Percentiles rank a stretch among this genome's conserved stretches.
Conservation (phyloP, 2,113 vertebrate species). For the Clinocottus analis region DNA sequence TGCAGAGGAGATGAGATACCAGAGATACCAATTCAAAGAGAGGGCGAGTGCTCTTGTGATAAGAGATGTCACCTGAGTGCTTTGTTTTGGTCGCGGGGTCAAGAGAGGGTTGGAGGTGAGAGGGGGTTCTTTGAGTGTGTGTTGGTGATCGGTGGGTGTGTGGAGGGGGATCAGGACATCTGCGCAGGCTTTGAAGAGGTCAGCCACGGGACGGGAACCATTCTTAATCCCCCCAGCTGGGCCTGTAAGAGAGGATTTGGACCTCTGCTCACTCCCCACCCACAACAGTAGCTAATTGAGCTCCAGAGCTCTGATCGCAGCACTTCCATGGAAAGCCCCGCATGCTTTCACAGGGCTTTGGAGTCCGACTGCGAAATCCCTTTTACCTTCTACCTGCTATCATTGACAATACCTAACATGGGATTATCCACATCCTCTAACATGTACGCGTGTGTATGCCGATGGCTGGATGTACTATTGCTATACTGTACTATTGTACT, state of each 20-base stretch:
- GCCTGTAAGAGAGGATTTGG: constrained; percentile 73
- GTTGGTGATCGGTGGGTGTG: constrained; percentile 22
- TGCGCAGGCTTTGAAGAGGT: constrained; percentile 82
- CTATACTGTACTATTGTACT: not conserved
- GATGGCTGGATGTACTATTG: not conserved
- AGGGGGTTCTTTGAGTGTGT: constrained; percentile 5
- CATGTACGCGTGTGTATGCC: not conserved
- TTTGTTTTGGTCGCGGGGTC: constrained; percentile 72
- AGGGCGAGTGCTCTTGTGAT: constrained; percentile 64
- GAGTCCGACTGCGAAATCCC: constrained; percentile 57
- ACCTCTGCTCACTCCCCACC: constrained; percentile 55
- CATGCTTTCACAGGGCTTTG: constrained; percentile 61
- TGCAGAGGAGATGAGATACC: constrained; percentile 40
- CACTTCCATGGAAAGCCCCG: constrained; percentile 63
- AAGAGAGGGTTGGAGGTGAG: constrained; percentile 64
- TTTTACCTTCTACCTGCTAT: constrained; percentile 50
- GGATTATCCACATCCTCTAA: constrained; percentile 33
- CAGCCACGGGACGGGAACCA: constrained; percentile 82
- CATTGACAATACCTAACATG: constrained; percentile 10
- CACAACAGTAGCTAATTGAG: constrained; percentile 78
- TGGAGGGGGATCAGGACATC: constrained; percentile 74
- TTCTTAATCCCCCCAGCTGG: constrained; percentile 81
- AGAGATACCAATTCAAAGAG: constrained; percentile 50
- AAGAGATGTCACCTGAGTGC: constrained; percentile 79
- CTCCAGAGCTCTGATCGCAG: constrained; percentile 57